phyloP scores from a whole-genome alignment of 2,888 invertebrate genomes.

The Epistrophella euchroma region DNA sequence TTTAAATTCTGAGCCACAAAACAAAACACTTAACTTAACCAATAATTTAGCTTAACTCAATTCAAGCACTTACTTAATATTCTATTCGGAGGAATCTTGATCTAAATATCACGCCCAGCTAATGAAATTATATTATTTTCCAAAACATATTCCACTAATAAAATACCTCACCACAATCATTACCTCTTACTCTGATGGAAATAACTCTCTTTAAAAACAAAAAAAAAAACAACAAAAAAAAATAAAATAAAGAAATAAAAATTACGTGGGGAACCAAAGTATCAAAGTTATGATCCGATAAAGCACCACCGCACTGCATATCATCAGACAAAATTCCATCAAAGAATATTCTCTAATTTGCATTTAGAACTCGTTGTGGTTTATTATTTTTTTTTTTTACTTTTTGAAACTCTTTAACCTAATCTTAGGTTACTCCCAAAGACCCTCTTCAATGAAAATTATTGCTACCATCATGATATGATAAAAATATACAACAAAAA shows the following conservation, averaged over 20 bases:
- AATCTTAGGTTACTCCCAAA: constrained; percentile 63
- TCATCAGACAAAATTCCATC: constrained; percentile 21
- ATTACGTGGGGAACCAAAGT: constrained; percentile 5
- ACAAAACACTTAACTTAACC: no score
- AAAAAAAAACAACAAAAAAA: neutral
- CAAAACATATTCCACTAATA: constrained; percentile 18
- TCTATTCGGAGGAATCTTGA: neutral
- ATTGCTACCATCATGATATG: constrained; percentile 61
- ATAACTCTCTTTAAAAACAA: neutral
- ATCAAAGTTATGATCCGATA: constrained; percentile 57
- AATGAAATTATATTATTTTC: neutral
- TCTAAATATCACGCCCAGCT: neutral
- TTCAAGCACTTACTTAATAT: neutral
- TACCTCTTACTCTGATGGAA: neutral
- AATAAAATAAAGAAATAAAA: neutral
- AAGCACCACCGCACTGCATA: constrained; percentile 32
- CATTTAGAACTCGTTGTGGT: constrained; percentile 52
- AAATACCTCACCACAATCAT: constrained; percentile 18
- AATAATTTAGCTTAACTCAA: neutral
- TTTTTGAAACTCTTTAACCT: constrained; percentile 39
- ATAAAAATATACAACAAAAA: constrained; percentile 43
- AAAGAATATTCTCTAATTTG: constrained; percentile 56
- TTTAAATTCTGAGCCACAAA: no score
- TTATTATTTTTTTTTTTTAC: neutral
- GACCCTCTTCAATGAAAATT: constrained; percentile 66